Evolutionary conservation across 1,140 invertebrate species (phyloP).

Genomic region (Habropoda laboriosa): DNA sequence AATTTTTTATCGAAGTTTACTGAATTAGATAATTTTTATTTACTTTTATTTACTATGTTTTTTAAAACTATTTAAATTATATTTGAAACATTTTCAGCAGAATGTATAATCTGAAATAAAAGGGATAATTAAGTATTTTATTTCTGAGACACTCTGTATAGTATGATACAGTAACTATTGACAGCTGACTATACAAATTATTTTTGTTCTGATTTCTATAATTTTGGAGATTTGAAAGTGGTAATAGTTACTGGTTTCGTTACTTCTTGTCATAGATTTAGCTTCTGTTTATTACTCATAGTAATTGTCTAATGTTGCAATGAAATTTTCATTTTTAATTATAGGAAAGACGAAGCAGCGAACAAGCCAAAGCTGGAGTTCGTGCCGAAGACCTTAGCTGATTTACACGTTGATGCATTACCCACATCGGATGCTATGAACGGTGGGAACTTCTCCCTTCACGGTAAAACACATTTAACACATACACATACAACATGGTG

Average conservation of each 20-base stretch:
- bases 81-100: no score
- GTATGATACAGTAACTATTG: no score
- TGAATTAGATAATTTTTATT: no score
- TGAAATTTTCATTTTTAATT: slow-evolving; percentile 21
- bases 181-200: no score
- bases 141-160: not conserved
- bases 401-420: slow-evolving; percentile 90
- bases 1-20: no score
- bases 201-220: no score
- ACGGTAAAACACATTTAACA: slow-evolving; percentile 77
- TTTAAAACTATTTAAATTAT: no score
- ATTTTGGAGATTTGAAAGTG: no score
- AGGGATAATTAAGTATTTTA: not conserved
- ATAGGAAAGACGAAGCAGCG: slow-evolving; percentile 94
- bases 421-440: slow-evolving; percentile 79
- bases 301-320: not conserved
- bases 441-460: slow-evolving; percentile 81
- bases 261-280: not conserved
- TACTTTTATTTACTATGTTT: no score
- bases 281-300: not conserved
- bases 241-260: no score
- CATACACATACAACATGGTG: slow-evolving; percentile 59
- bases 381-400: slow-evolving; percentile 94
- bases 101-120: not conserved
- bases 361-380: slow-evolving; percentile 94